Evolutionary conservation across 2,113 vertebrate species (phyloP).

Genomic region (Raja brachyura): DNA sequence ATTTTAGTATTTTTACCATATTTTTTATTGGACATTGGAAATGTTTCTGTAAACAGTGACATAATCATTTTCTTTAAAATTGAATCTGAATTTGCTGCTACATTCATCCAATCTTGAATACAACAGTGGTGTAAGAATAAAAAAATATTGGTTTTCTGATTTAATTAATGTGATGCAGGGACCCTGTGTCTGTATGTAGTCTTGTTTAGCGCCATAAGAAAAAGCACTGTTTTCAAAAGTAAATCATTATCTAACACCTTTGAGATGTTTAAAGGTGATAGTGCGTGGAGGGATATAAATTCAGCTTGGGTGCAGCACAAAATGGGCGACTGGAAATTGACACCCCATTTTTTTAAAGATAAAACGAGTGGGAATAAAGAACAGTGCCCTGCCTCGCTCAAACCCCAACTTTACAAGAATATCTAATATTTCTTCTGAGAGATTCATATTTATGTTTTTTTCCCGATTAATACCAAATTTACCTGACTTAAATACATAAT

Average conservation of each 20-base stretch:
- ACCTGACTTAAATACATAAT: not conserved
- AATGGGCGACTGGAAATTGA: not conserved
- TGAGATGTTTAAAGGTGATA: not conserved
- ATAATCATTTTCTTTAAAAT: constrained; percentile 12
- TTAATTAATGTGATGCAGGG: not conserved
- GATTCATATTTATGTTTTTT: not conserved
- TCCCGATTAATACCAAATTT: not conserved
- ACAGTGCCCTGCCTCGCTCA: not conserved
- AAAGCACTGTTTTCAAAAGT: not conserved
- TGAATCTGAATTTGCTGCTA: not conserved
- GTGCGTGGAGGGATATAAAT: not conserved
- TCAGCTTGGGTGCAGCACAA: too few relatives aligned
- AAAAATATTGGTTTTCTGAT: not conserved
- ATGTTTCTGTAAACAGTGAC: not conserved
- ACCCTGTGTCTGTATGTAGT: not conserved
- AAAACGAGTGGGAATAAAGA: not conserved
- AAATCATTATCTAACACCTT: not conserved
- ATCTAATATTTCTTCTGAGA: constrained; percentile 6
- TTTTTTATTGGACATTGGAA: not conserved
- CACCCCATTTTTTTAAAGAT: not conserved
- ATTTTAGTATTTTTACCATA: not conserved
- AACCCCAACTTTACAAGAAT: not conserved
- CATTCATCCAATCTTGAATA: not conserved
- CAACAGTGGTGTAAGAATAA: not conserved
- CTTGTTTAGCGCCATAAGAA: not conserved